A percentile compares a stretch with the other conserved stretches of the same genome.
These are phyloP conservation scores for Aphis gossypii DNA, from an alignment of 1,140 invertebrate genomes.

Conservation along the genomic window DNA sequence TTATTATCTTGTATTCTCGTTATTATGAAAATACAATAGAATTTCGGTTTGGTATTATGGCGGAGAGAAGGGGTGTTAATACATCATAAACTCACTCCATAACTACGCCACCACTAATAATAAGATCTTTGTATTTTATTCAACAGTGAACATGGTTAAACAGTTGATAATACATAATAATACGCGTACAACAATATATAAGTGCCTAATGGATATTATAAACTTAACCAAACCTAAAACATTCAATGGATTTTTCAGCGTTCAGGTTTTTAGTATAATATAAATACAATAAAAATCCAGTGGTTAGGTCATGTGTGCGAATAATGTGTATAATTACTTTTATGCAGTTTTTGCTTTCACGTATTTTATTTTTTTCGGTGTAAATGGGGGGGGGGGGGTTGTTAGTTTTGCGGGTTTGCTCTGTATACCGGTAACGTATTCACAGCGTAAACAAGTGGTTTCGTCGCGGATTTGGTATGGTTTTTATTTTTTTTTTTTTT, in stretches of 20 bases:
- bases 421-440: constrained; percentile 16
- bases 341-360: not conserved
- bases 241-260: not conserved
- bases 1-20: not conserved
- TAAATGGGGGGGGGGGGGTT: too few species aligned
- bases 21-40: not conserved
- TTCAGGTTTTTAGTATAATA: not conserved
- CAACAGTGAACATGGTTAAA: not conserved
- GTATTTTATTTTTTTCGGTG: not conserved
- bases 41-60: not conserved
- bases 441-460: not conserved
- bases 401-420: not conserved
- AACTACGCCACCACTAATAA: not conserved
- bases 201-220: not conserved
- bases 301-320: not conserved
- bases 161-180: not conserved
- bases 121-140: not conserved
- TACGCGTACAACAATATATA: not conserved
- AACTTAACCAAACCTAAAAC: not conserved
- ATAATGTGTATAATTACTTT: constrained; percentile 27
- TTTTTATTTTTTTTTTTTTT: not conserved
- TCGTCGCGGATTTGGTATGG: not conserved
- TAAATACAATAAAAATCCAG: not conserved
- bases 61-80: not conserved
- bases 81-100: not conserved